Evolutionary conservation across 1,140 invertebrate genomes (phyloP), one percentile per base, ranked within the genome.

Genomic region (Panagrolaimus sp.): DNA sequence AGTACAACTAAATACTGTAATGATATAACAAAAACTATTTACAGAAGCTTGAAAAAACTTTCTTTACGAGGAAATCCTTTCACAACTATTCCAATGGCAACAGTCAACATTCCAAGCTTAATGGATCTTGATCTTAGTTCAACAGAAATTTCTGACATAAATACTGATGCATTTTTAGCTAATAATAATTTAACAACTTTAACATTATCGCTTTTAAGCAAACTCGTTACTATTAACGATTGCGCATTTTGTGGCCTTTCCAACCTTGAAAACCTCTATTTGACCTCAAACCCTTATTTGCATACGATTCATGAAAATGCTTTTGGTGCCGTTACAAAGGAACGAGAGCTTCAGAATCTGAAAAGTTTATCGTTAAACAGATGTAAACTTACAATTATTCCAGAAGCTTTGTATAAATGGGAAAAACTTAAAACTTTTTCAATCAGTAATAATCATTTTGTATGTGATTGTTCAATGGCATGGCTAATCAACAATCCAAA

Each of bases 241-340:
- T 20, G 27, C 11, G 20, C 14, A 2, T 57, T 57, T 11, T 13
- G 20, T n/a, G 51, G 51, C 20, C 27, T 57, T 20, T 27, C 51
- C 1, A 57, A 57, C 20, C 53, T 62, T 31, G 13, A 64, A 31
- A 61, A 72, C 25, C 1, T 72, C 9, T 11, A 73, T 38, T 20
- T 71, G 16, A 16, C 23, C 1, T 73, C 74, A n/a, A 63, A 38
- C 25, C 44, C 5, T 9, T n/a, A 72, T 46, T 43, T 70, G 5
- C 71, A 63, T 45, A 23, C 66, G 23, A 63, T 72, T 46, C 67
- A 70, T 27, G 9, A n/a, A 11, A 63, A 70, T 25, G 69, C 69
- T 23, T 70, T 70, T 20, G 69, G 69, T n/a, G 20, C n/a, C n/a
- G 23, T 23, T n/a, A 44, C 7, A 23, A 7, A 7, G 31, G 45